These are phyloP conservation scores for Amiota mariae DNA, from an alignment of 2,888 invertebrate species.

Conservation along the genomic window DNA sequence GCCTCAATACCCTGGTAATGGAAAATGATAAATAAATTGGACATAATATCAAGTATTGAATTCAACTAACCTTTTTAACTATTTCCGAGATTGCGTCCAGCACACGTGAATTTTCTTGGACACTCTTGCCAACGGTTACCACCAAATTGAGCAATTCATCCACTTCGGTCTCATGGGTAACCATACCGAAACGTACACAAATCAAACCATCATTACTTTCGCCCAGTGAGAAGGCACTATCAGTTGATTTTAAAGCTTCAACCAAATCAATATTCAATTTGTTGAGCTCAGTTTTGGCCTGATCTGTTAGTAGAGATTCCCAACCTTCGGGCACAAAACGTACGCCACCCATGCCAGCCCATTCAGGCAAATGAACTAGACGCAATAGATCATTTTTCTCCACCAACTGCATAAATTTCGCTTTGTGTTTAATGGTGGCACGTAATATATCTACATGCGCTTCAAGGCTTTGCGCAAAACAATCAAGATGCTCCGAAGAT, in stretches of 20 bases:
- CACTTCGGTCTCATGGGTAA: conserved; percentile 95
- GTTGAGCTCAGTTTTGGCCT: conserved; percentile 86
- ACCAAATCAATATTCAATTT: conserved; percentile 92
- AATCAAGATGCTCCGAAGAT: conserved; percentile 79
- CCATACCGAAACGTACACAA: conserved; percentile 96
- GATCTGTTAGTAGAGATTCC: conserved; percentile 84
- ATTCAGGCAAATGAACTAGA: conserved; percentile 89
- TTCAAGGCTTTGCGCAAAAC: conserved; percentile 82
- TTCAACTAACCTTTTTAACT: conserved; percentile 78
- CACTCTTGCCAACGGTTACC: conserved; percentile 88
- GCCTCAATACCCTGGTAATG: conserved; percentile 85
- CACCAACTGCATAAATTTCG: conserved; percentile 84
- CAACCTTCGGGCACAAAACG: conserved; percentile 78
- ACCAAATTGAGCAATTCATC: conserved; percentile 91
- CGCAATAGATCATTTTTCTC: conserved; percentile 80
- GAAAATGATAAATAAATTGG: neutral
- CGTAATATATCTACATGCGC: conserved; percentile 89
- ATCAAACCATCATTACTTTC: conserved; percentile 89
- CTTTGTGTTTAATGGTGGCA: conserved; percentile 87
- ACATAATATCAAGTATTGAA: neutral
- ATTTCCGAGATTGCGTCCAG: conserved; percentile 97
- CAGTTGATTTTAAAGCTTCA: conserved; percentile 89
- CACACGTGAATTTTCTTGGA: conserved; percentile 93
- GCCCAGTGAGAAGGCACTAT: conserved; percentile 95
- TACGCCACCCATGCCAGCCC: conserved; percentile 83